phyloP scores from a whole-genome alignment of 2,113 vertebrate genomes.

The Marcusenius ussheri region DNA sequence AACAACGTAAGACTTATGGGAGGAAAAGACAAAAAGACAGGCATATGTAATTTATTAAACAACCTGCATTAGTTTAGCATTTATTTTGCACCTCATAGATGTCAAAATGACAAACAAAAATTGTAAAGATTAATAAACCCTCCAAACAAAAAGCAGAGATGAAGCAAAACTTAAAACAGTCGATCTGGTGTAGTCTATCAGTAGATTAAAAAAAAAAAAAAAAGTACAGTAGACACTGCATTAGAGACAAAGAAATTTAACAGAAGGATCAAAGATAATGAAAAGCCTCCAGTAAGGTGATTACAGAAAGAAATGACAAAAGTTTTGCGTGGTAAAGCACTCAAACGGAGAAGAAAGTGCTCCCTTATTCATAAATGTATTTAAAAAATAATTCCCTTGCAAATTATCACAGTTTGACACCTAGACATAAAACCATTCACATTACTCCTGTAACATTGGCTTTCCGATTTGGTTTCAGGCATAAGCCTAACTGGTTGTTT shows the following conservation, averaged over 20 bases:
- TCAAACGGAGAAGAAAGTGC: not conserved
- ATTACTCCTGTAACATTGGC: not conserved
- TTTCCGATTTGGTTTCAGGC: not conserved
- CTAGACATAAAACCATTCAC: not conserved
- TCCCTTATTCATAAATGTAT: not conserved
- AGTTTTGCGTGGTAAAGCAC: not conserved
- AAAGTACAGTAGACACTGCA: slow-evolving; percentile 23
- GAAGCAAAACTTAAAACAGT: slow-evolving; percentile 12
- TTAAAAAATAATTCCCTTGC: not conserved
- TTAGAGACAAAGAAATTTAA: not conserved
- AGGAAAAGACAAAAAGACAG: not conserved
- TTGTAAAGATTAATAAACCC: slow-evolving; percentile 7
- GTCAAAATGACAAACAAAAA: slow-evolving; percentile 12
- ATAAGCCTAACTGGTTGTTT: not conserved
- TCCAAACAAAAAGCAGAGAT: slow-evolving; percentile 4
- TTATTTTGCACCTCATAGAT: slow-evolving; percentile 13
- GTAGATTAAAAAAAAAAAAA: slow-evolving; percentile 11
- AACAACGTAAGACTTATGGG: not conserved
- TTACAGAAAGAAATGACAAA: not conserved
- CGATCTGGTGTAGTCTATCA: not conserved
- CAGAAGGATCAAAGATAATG: not conserved
- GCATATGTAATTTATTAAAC: slow-evolving; percentile 10
- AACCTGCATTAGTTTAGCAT: slow-evolving; percentile 12
- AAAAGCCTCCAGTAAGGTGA: not conserved
- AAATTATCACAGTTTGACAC: not conserved